Conservation (phyloP, 2,113 vertebrate genomes). For the Apodemus speciosus region DNA sequence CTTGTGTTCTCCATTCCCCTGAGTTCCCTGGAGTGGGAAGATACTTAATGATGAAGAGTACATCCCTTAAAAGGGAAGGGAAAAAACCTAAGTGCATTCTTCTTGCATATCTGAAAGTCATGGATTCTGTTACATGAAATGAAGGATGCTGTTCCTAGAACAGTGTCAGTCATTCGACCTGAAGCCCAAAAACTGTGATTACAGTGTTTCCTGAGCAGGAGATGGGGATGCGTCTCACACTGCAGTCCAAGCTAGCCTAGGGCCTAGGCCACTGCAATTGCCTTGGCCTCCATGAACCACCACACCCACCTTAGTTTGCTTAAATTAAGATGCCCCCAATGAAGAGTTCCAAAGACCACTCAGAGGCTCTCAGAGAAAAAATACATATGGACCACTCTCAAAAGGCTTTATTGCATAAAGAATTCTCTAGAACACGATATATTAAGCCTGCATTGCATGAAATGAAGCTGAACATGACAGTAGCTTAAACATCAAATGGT, state of each 20-base stretch:
- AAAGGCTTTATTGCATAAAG: conserved; percentile 92
- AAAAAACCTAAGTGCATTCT: not conserved
- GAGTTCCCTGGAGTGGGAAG: not conserved
- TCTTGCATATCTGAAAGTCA: conserved; percentile 39
- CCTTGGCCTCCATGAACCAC: not conserved
- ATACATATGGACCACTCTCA: conserved; percentile 19
- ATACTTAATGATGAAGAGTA: conserved; percentile 32
- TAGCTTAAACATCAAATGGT: conserved; percentile 88
- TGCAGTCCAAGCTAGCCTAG: not conserved
- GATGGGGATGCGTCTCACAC: not conserved
- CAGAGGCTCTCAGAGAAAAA: conserved; percentile 7
- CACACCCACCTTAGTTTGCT: not conserved
- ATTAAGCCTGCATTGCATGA: conserved; percentile 87
- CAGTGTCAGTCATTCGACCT: not conserved
- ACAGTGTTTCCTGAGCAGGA: not conserved
- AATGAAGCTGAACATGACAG: conserved; percentile 90
- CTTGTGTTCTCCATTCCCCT: not conserved
- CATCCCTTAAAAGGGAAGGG: conserved; percentile 8
- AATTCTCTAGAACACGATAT: conserved; percentile 88
- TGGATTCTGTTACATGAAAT: conserved; percentile 33
- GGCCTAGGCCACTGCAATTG: not conserved
- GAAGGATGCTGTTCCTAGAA: conserved; percentile 53
- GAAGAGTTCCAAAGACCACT: conserved; percentile 56
- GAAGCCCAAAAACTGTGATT: conserved; percentile 49
- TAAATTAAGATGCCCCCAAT: conserved; percentile 46